Evolutionary conservation across 2,113 vertebrate genomes (phyloP), one percentile per base, ranked within the genome.

Genomic region (Forbesichthys agassizii): DNA sequence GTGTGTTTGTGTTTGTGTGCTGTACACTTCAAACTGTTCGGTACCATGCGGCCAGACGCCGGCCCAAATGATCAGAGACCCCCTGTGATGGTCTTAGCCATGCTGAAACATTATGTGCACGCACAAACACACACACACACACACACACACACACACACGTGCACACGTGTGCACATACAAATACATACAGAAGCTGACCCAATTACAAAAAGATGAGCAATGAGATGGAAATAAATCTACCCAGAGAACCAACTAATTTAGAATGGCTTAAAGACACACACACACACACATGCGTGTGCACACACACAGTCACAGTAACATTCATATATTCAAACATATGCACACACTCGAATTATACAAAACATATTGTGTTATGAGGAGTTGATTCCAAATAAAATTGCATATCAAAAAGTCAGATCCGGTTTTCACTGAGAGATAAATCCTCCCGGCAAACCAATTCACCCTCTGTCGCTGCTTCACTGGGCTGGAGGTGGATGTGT

Each of bases 121-220:
- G 16, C 64, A 66, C 64, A 56, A 1, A 80, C 64, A 86, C 60
- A n/a, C 36, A 62, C 42, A 27, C 51, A 42, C 27, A 27, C 27
- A 51, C 66, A 51, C 18, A 68, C 36, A 58, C 54, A 59, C 47
- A 68, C 47, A 64, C 62, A 64, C 48, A 51, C 86, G 86, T 53
- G 67, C 69, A 60, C 10, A 20, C 47, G 52, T 33, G 52, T 11
- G 33, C 59, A 56, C 70, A 66, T 52, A 68, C 62, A 72, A 56
- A 73, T n/a, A 57, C 69, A 72, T 60, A 11, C 83, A 88, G 84
- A 81, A 84, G 80, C 83, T 91, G 90, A 91, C 88, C 90, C 88
- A 88, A 91, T 91, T 91, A 91, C 81, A 90, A 79, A 87, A 82
- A 88, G 86, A 90, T 87, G 87, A 52, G 83, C 86, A 88, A 84